phyloP scores from a whole-genome alignment of 2,888 invertebrate species.

The Parnassius mnemosyne region DNA sequence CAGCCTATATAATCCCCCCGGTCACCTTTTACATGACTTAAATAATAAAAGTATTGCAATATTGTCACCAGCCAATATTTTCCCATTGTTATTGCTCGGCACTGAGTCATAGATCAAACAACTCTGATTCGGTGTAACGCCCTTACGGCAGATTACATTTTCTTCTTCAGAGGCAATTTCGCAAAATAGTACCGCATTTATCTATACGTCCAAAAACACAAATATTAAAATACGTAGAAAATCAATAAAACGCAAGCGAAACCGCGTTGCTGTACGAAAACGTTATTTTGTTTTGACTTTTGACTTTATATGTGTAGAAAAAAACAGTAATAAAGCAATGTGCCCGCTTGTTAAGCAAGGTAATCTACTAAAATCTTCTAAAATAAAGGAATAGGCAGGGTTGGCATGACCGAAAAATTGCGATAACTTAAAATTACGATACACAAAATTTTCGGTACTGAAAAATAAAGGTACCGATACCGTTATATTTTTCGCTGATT shows the following conservation, averaged over 20 bases:
- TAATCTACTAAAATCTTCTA: no score
- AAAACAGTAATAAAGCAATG: no score
- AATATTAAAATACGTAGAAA: slow-evolving; percentile 1
- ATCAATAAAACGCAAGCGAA: slow-evolving; percentile 25
- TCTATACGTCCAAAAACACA: not conserved
- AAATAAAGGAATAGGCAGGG: no score
- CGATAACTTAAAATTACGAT: no score
- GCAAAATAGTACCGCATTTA: slow-evolving; percentile 1
- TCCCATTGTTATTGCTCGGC: slow-evolving; percentile 56
- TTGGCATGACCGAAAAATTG: no score
- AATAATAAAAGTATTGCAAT: slow-evolving; percentile 32
- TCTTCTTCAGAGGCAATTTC: not conserved
- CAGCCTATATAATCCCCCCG: slow-evolving; percentile 72
- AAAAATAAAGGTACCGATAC: no score
- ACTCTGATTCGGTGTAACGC: slow-evolving; percentile 28
- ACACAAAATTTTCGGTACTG: no score
- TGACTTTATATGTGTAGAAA: not conserved
- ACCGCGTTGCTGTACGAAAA: slow-evolving; percentile 4
- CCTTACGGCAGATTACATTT: slow-evolving; percentile 18
- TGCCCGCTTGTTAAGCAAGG: no score
- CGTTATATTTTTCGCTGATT: no score
- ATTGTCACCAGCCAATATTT: slow-evolving; percentile 39
- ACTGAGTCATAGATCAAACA: slow-evolving; percentile 41
- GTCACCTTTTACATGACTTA: slow-evolving; percentile 42
- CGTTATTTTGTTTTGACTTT: slow-evolving; percentile 16